phyloP scores from a whole-genome alignment of 2,888 invertebrate species.

The Ophion slaviceki region DNA sequence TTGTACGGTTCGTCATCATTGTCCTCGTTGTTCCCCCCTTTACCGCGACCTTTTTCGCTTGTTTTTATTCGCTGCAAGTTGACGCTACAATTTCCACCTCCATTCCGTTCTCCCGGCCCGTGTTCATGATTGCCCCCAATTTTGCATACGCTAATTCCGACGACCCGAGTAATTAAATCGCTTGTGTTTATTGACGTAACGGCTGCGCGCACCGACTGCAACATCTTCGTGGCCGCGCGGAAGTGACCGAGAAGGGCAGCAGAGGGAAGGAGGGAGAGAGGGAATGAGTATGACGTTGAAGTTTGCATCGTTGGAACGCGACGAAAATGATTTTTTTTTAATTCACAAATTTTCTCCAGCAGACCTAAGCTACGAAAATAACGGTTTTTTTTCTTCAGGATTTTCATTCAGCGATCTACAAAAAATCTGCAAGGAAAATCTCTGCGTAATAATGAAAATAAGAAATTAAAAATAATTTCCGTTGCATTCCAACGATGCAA shows the following conservation, averaged over 20 bases:
- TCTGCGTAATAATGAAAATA: no score
- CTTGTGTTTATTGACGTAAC: conserved; percentile 14
- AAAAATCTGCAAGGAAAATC: no score
- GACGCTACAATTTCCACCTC: neutral
- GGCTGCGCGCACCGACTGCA: neutral
- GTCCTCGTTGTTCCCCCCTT: neutral
- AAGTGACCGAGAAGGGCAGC: neutral
- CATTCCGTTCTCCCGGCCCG: neutral
- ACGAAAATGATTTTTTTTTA: no score
- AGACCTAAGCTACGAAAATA: no score
- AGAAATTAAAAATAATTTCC: no score
- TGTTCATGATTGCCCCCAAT: conserved; percentile 8
- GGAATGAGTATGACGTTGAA: no score
- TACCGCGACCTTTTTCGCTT: neutral
- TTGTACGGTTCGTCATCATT: neutral
- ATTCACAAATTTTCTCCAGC: no score
- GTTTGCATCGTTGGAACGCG: no score
- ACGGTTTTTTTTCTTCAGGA: no score
- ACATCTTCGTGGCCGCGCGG: neutral
- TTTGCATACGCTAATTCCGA: conserved; percentile 1
- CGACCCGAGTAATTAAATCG: conserved; percentile 9
- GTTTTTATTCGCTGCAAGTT: neutral
- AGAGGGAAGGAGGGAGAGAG: no score
- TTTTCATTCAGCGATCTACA: no score
- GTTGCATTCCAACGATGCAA: no score